Base-by-base conservation (phyloP, 2,888 invertebrate genomes). In the Emmelina monodactyla region DNA sequence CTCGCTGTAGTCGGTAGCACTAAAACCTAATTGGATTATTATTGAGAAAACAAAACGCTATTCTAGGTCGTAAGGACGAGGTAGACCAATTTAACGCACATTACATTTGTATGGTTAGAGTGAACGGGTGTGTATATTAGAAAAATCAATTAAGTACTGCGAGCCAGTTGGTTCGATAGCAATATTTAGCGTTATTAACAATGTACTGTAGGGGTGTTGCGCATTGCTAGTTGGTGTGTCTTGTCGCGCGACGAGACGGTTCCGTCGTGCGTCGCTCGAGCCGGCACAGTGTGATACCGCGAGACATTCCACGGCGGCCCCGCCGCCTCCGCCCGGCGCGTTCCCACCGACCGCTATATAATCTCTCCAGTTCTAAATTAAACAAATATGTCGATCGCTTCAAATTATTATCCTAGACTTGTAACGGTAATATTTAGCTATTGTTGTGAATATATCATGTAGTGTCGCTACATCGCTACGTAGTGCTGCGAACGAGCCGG, bases 381-480 rank as follows among this genome's bases (percentile, higher is more conserved):
- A 49, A 53, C 53, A 47, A 34, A 52, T 63, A 61, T 60, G 59
- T 63, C 64, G 59, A 69, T 63, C 63, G 78, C 78, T 78, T 75
- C 53, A 64, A 67, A 58, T 63, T 62, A 64, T 65, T 63, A 70
- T 62, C 58, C 57, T 73, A 75, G 67, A 64, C 49, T 63, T 58
- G 62, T 70, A 66, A 62, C 62, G 62, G 66, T 63, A 66, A 56
- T 66, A 65, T 64, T 64, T 70, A 75, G 76, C 68, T 63, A 62
- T 67, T 65, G 69, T 63, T 64, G 70, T 62, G 65, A 62, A 58
- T 61, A 61, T 51, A n/a, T 48, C 47, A 55, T 54, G 47, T 55
- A 55, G 61, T 44, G 51, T 48, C 44, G 53, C 44, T 43, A 37
- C 33, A 29, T 29, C 9, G 32, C 13, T 2, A n/a, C 13, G 39